Evolutionary conservation across 2,797 vertebrate genomes (phyloP).

Genomic region (Gouania willdenowi): DNA sequence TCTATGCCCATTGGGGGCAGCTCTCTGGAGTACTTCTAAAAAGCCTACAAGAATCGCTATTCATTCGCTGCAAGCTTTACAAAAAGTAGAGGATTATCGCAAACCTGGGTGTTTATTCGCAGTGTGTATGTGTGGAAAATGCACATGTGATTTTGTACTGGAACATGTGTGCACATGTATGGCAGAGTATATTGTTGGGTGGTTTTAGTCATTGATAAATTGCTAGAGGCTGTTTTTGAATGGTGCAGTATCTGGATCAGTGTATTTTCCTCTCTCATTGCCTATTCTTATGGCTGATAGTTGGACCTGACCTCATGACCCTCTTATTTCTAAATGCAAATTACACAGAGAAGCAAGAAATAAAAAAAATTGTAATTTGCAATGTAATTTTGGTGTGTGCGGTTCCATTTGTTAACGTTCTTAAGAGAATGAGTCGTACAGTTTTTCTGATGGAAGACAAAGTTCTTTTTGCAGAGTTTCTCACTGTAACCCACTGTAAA

Average conservation of each 20-base stretch:
- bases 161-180: slow-evolving; percentile 37
- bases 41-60: slow-evolving; percentile 71
- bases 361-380: slow-evolving; percentile 8
- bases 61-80: slow-evolving; percentile 66
- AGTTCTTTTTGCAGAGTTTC: slow-evolving; percentile 60
- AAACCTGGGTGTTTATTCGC: slow-evolving; percentile 3
- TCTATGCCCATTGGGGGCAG: slow-evolving; percentile 64
- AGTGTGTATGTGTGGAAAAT: no score
- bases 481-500: slow-evolving; percentile 70
- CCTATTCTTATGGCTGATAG: slow-evolving; percentile 42
- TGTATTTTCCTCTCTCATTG: slow-evolving; percentile 20
- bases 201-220: slow-evolving; percentile 12
- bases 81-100: slow-evolving; percentile 33
- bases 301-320: slow-evolving; percentile 36
- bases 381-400: slow-evolving; percentile 13
- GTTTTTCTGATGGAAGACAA: slow-evolving; percentile 30
- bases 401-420: slow-evolving; percentile 32
- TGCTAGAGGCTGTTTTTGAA: slow-evolving; percentile 15
- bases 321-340: slow-evolving; percentile 35
- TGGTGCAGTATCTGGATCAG: no score
- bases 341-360: slow-evolving; percentile 20
- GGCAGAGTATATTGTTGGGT: slow-evolving; percentile 21
- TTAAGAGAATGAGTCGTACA: slow-evolving; percentile 33
- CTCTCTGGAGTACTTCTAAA: slow-evolving; percentile 74
- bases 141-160: slow-evolving; percentile 18